These are phyloP conservation scores for Vultur gryphus DNA, from an alignment of 2,797 vertebrate species.

Conservation along the genomic window DNA sequence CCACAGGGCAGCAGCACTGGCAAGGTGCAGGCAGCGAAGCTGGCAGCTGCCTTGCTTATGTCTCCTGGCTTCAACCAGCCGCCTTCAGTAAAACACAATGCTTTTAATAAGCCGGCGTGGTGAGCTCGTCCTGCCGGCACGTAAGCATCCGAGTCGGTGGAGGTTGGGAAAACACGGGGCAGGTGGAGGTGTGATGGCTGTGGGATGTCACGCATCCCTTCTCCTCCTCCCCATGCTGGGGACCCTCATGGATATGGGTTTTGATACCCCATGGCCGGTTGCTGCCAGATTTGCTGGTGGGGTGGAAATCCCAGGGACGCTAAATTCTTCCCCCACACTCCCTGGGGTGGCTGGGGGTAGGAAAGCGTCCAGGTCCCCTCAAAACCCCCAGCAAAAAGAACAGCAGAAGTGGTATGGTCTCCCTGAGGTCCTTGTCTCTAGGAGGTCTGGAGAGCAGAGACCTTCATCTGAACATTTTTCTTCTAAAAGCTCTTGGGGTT, in stretches of 20 bases:
- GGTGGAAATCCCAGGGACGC: not conserved
- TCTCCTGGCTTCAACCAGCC: not conserved
- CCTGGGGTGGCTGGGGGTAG: not conserved
- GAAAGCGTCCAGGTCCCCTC: rapidly evolving
- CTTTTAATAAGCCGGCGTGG: not conserved
- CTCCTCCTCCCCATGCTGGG: not conserved
- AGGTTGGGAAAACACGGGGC: not conserved
- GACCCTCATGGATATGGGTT: not conserved
- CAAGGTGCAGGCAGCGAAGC: not conserved
- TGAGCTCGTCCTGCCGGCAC: not conserved
- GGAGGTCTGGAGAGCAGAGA: not conserved
- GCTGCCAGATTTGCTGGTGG: not conserved
- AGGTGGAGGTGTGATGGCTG: not conserved
- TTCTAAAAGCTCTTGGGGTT: not conserved
- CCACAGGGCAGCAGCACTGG: not conserved
- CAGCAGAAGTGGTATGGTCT: not conserved
- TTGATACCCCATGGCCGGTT: rapidly evolving
- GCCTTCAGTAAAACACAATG: not conserved
- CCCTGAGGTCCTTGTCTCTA: not conserved
- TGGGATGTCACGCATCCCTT: not conserved
- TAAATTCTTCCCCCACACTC: rapidly evolving
- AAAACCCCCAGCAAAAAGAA: rapidly evolving
- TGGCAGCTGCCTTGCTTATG: not conserved
- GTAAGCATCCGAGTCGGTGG: not conserved
- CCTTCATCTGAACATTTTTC: not conserved